Evolutionary conservation across 2,888 invertebrate species (phyloP), one percentile per base, ranked within the genome.

Genomic region (Anorthoa munda): DNA sequence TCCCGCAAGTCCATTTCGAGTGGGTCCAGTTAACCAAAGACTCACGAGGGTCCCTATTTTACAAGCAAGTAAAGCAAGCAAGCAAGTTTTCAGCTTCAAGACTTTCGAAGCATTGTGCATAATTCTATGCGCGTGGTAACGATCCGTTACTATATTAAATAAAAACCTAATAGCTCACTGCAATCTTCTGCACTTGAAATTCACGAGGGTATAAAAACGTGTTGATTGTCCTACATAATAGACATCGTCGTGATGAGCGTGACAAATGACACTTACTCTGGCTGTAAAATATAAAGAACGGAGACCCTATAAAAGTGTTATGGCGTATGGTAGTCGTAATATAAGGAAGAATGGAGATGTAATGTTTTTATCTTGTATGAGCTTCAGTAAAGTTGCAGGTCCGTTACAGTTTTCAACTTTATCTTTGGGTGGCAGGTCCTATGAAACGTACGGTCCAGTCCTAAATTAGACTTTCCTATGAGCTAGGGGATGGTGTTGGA

Each of bases 251-350:
- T 69, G 63, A 81, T 63, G 63, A 69, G 51, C 26, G 46, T 50
- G 84, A 83, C 81, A 76, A 84, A 68, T 81, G 71, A 59, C 18
- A 79, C 51, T 77, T 48, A 82, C 79, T 55, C 50, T 0, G 39
- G 58, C 2, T 66, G 68, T 81, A 66, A 83, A 83, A 63, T 73
- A 68, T 68, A 50, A 72, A 58, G 58, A 78, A 78, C 31, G 48
- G 64, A 31, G 56, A 15, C 31, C 56, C 45, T 21, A 82, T 80
- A 68, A 82, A 80, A 72, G 15, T 65, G 23, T 82, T 56, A 82
- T 66, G 60, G 55, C 48, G 23, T 61, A 63, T 51, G 39, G 26
- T 15, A 66, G 66, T 74, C 61, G 56, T 80, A 61, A 66, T 48
- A 46, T 13, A 53, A 13, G 7, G 13, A 53, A 45, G 5, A 56